Evolutionary conservation across 2,888 invertebrate genomes (phyloP).

Genomic region (Euzetes globulus): DNA sequence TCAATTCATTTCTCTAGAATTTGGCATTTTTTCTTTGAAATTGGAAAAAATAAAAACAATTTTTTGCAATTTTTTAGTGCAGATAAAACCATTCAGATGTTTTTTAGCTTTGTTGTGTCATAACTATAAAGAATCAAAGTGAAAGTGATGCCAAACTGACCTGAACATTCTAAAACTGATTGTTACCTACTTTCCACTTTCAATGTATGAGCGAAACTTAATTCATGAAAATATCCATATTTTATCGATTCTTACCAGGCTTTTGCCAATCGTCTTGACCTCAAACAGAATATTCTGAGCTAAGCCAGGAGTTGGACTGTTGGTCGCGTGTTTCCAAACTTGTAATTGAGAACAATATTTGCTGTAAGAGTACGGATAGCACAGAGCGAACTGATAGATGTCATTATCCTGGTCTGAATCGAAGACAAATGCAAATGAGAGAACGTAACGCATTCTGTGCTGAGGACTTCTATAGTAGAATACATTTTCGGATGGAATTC

Average conservation of each 20-base stretch:
- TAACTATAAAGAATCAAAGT: no score
- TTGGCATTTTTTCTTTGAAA: no score
- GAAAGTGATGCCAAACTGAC: no score
- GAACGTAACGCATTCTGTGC: conserved; percentile 76
- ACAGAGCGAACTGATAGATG: conserved; percentile 86
- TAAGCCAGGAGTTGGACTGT: not conserved
- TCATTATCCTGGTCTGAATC: conserved; percentile 75
- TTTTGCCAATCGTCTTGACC: conserved; percentile 21
- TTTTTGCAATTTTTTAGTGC: no score
- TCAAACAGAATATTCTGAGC: not conserved
- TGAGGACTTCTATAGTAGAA: conserved; percentile 84
- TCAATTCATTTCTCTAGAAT: no score
- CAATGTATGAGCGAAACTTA: no score
- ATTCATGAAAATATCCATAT: no score
- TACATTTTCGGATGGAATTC: conserved; percentile 69
- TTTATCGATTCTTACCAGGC: conserved; percentile 11
- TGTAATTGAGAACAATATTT: conserved; percentile 75
- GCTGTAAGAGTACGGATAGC: conserved; percentile 92
- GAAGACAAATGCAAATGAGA: conserved; percentile 89
- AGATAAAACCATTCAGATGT: no score
- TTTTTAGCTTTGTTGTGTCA: no score
- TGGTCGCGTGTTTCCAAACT: conserved; percentile 53
- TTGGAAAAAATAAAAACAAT: no score
- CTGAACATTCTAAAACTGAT: no score
- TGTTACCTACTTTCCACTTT: no score